A percentile compares a stretch with the other conserved stretches of the same genome.
phyloP scores from a whole-genome alignment of 2,888 invertebrate genomes.

The Nomada fucata region DNA sequence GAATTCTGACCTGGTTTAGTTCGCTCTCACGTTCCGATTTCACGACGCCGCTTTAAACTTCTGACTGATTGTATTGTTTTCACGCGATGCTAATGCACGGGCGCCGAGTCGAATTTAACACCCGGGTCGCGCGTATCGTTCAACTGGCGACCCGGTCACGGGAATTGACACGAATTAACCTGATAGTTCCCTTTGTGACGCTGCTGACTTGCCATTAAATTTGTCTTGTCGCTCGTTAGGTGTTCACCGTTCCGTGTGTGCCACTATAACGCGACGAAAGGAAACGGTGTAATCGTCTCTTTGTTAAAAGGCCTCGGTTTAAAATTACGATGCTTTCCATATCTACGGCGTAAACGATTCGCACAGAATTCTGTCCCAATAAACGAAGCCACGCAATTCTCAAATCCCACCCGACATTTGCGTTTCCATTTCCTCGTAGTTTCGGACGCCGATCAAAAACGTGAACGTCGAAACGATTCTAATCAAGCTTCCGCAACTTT shows the following conservation, averaged over 20 bases:
- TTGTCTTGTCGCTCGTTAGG: conserved; percentile 4
- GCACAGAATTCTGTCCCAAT: no score
- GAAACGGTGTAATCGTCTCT: no score
- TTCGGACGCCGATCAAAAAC: no score
- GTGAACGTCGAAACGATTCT: no score
- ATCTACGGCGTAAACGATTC: no score
- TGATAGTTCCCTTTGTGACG: conserved; percentile 35
- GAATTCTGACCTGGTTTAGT: conserved; percentile 42
- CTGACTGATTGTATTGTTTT: conserved; percentile 68
- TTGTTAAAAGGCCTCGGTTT: no score
- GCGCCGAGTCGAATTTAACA: conserved; percentile 61
- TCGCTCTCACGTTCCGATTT: conserved; percentile 55
- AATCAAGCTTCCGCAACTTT: no score
- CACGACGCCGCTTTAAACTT: conserved; percentile 40
- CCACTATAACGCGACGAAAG: neutral
- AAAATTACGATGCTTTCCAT: no score
- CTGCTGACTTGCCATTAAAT: conserved; percentile 8
- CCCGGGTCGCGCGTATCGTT: conserved; percentile 54
- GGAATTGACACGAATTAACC: conserved; percentile 75
- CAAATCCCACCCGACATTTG: no score
- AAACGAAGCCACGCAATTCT: no score
- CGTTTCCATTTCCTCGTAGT: no score
- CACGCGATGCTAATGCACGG: conserved; percentile 70
- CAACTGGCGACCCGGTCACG: conserved; percentile 70
- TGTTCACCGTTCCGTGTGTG: neutral